Conservation (phyloP, 2,888 invertebrate species). For the Tubulanus polymorphus region DNA sequence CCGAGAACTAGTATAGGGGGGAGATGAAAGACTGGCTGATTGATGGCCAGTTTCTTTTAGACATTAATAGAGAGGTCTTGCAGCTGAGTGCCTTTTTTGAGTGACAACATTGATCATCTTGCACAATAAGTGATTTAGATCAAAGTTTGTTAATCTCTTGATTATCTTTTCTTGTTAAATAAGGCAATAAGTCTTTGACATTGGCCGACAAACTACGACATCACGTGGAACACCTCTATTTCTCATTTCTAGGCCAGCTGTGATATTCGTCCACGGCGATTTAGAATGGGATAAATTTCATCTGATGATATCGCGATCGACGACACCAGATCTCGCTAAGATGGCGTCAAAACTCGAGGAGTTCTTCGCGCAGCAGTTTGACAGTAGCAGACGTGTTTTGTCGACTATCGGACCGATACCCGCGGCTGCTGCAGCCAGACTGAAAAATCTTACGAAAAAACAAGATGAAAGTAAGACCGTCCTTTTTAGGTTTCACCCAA, state of each 20-base stretch:
- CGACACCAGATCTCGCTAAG: slow-evolving; percentile 92
- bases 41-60: no score
- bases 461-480: slow-evolving; percentile 20
- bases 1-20: no score
- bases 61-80: no score
- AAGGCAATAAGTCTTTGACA: no score
- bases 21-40: no score
- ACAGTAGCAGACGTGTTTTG: slow-evolving; percentile 89
- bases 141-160: no score
- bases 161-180: no score
- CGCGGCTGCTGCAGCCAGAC: slow-evolving; percentile 22
- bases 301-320: slow-evolving; percentile 93
- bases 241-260: slow-evolving; percentile 70
- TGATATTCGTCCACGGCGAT: slow-evolving; percentile 87
- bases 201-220: no score
- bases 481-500: no score
- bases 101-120: no score
- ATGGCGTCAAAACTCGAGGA: slow-evolving; percentile 95
- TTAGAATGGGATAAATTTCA: slow-evolving; percentile 93
- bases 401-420: slow-evolving; percentile 62
- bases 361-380: slow-evolving; percentile 97
- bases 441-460: slow-evolving; percentile 13
- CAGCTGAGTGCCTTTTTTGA: slow-evolving; percentile 1
- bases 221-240: no score
- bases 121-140: no score